Evolutionary conservation across 2,113 vertebrate species (phyloP).

Genomic region (Oreocharis arfaki): DNA sequence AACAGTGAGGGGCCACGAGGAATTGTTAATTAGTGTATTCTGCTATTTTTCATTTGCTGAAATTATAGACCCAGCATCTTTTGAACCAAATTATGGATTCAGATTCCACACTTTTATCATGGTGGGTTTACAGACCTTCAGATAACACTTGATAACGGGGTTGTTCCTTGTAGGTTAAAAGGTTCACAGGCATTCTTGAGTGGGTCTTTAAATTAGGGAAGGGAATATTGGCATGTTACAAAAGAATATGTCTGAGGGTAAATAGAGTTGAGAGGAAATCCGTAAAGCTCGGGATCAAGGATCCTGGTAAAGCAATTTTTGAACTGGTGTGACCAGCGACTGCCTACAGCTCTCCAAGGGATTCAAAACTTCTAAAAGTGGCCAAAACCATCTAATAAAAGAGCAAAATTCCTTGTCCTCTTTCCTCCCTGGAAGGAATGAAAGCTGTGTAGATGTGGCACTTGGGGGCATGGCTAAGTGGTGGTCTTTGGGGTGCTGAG

Average conservation of each 20-base stretch:
- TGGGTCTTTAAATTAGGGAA: background rate
- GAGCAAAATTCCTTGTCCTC: background rate
- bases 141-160: background rate
- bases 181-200: background rate
- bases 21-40: background rate
- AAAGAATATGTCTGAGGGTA: background rate
- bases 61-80: background rate
- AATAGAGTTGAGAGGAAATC: background rate
- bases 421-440: background rate
- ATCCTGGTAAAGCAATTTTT: background rate
- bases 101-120: background rate
- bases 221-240: background rate
- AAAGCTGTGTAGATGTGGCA: background rate
- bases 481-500: background rate
- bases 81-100: background rate
- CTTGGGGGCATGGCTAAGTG: background rate
- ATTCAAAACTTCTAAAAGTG: fast-evolving
- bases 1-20: background rate
- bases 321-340: background rate
- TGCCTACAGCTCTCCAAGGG: background rate
- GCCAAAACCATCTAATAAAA: fast-evolving
- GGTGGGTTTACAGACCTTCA: background rate
- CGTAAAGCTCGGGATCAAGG: background rate
- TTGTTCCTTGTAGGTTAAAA: background rate
- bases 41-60: background rate